Conservation (phyloP, 2,113 vertebrate species). For the Ceyx cyanopectus region DNA sequence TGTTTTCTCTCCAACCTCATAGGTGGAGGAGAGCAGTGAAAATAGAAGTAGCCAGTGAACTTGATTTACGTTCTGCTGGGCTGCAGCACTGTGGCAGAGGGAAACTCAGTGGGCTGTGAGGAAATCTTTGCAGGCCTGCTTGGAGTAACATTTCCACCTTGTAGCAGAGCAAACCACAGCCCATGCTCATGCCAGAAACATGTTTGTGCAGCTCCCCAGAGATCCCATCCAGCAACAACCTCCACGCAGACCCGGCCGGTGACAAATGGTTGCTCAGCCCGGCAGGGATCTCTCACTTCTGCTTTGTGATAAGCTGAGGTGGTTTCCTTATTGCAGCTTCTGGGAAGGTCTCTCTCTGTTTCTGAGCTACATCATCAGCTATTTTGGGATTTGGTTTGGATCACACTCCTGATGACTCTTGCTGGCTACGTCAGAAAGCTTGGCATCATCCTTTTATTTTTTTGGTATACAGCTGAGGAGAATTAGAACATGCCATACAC, state of each 20-base stretch:
- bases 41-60: background rate
- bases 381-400: slow-evolving; percentile 3
- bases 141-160: background rate
- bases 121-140: background rate
- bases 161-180: background rate
- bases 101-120: background rate
- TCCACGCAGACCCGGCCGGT: background rate
- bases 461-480: background rate
- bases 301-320: slow-evolving; percentile 38
- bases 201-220: background rate
- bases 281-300: background rate
- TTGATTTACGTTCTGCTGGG: background rate
- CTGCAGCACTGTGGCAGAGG: background rate
- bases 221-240: background rate
- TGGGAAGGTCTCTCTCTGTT: slow-evolving; percentile 18
- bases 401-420: background rate
- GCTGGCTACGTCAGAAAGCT: background rate
- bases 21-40: background rate
- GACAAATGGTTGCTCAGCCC: background rate
- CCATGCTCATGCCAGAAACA: background rate
- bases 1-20: background rate
- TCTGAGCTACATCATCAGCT: background rate
- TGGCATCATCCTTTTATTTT: background rate
- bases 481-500: slow-evolving; percentile 11
- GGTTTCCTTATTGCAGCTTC: background rate